phyloP scores from a whole-genome alignment of 2,888 invertebrate genomes.

The Dicroscelio sp. region DNA sequence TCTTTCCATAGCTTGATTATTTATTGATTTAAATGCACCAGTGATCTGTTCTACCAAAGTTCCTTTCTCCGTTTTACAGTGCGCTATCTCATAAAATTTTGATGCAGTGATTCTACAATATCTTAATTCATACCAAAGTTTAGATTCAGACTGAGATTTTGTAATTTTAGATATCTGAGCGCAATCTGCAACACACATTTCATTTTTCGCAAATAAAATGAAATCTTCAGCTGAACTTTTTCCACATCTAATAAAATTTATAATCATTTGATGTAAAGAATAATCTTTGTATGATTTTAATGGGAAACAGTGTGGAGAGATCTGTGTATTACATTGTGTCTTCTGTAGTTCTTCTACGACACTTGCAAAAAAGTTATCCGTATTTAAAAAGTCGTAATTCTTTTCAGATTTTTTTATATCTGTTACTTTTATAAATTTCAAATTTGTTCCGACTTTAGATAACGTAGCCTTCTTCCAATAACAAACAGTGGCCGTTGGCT shows the following conservation, averaged over 20 bases:
- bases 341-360: neutral
- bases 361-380: conserved; percentile 13
- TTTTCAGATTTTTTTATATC: conserved; percentile 14
- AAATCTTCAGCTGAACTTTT: neutral
- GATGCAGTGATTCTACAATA: conserved; percentile 78
- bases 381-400: neutral
- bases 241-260: conserved; percentile 5
- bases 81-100: conserved; percentile 66
- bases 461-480: conserved; percentile 79
- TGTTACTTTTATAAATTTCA: conserved; percentile 49
- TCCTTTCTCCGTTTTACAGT: conserved; percentile 82
- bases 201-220: neutral
- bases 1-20: conserved; percentile 57
- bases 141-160: conserved; percentile 34
- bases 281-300: conserved; percentile 26
- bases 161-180: neutral
- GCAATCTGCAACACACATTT: conserved; percentile 40
- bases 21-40: conserved; percentile 26
- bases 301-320: conserved; percentile 30
- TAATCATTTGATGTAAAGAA: conserved; percentile 24
- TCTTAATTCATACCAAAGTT: conserved; percentile 71
- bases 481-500: conserved; percentile 73
- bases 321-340: conserved; percentile 11
- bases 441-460: conserved; percentile 60
- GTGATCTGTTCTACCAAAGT: conserved; percentile 72